phyloP scores from a whole-genome alignment of 30 jellyfish, hydroid and myxozoan genomes.

The Hydra vulgaris region DNA sequence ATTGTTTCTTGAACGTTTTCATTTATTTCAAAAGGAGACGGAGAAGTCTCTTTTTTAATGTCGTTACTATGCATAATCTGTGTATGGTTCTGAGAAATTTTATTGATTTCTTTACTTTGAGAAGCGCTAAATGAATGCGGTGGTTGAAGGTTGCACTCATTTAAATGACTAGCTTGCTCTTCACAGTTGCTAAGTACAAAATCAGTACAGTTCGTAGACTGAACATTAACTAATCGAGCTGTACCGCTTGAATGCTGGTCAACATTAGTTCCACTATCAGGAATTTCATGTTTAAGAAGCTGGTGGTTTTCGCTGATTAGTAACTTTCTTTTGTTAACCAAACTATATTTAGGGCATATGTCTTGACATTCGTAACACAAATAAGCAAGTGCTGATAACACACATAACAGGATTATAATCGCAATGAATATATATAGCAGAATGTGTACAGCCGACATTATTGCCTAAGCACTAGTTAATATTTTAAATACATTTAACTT shows the following conservation, averaged over 20 bases:
- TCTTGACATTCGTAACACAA: neutral
- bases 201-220: neutral
- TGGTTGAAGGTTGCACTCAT: neutral
- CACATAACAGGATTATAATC: neutral
- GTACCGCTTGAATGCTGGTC: neutral
- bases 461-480: neutral
- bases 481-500: neutral
- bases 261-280: neutral
- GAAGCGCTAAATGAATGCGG: neutral
- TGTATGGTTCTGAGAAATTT: neutral
- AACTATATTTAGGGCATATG: neutral
- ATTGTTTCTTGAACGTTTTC: neutral
- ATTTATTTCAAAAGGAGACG: neutral
- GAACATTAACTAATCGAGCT: neutral
- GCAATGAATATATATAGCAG: conserved; percentile 16
- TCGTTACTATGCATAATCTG: neutral
- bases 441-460: conserved; percentile 3
- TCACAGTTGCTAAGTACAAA: neutral
- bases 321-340: neutral
- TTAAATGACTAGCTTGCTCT: neutral
- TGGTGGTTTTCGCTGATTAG: neutral
- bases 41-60: neutral
- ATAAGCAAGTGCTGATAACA: conserved; percentile 2
- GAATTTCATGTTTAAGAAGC: neutral
- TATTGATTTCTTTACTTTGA: neutral